Evolutionary conservation across 2,797 vertebrate genomes (phyloP), one percentile per base, ranked within the genome.

Genomic region (Phataginus tricuspis): DNA sequence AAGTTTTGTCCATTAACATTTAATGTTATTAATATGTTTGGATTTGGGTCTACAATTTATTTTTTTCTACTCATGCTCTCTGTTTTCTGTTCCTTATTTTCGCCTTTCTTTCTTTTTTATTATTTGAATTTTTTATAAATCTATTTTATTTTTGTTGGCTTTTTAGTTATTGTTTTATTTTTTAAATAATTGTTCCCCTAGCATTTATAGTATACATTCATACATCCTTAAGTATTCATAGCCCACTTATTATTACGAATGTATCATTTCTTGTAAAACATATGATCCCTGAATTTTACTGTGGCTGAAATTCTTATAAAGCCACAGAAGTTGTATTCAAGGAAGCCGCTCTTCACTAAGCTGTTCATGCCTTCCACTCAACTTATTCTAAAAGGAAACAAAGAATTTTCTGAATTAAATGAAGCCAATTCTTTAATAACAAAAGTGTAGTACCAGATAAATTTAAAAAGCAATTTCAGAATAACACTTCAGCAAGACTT

Each of bases 391-490:
- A 96, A 95, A 72, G 11, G 63, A 95, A 94, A 93, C 29, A 96
- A 59, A 80, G 23, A 21, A 12, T 77, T 49, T 89, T 91, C 34
- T 90, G 13, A 96, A 90, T 96, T 82, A 92, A 93, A 5, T 87
- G 66, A 95, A 92, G 19, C 19, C 37, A 31, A 90, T 84, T 96
- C 37, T 69, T 95, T 90, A 96, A 69, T 93, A 84, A 96, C n/a
- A 69, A 91, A 95, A 94, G 12, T 71, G 4, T 57, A 87, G 27
- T 87, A 25, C 31, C 31, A 95, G 84, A 96, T 96, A 96, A 95
- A 75, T 94, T 94, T 87, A 57, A 93, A 86, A 95, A 91, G 57
- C 37, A 93, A 95, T 96, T 95, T 93, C 91, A 95, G 80, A 85
- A 92, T 42, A 94, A 87, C 85, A 93, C 19, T 87, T 91, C 66